A percentile compares a stretch with the other conserved stretches of the same genome.
phyloP scores from a whole-genome alignment of 2,888 invertebrate genomes.

The Alloscopus bannaensis region DNA sequence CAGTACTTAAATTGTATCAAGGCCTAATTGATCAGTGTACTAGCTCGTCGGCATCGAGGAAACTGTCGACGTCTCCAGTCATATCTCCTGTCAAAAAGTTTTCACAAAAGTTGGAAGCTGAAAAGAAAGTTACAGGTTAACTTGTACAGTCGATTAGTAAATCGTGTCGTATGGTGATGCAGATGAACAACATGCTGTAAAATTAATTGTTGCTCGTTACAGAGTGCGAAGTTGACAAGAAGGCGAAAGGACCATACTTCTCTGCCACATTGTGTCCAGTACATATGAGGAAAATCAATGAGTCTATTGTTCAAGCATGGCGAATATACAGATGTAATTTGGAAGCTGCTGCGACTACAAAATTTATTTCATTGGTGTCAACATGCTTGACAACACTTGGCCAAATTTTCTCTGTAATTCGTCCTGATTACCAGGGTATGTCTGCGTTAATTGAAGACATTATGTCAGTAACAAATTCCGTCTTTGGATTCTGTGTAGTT shows the following conservation, averaged over 20 bases:
- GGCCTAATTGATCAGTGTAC: slow-evolving; percentile 84
- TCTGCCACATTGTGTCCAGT: slow-evolving; percentile 59
- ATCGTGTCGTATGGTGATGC: neutral
- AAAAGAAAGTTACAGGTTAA: slow-evolving; percentile 69
- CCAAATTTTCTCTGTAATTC: slow-evolving; percentile 77
- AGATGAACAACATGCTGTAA: slow-evolving; percentile 9
- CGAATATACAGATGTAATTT: slow-evolving; percentile 78
- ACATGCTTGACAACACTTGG: slow-evolving; percentile 82
- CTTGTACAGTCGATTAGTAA: neutral
- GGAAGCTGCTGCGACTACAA: slow-evolving; percentile 85
- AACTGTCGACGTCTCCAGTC: slow-evolving; percentile 68
- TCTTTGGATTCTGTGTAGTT: slow-evolving; percentile 83
- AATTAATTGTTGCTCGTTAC: slow-evolving; percentile 73
- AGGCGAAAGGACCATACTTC: slow-evolving; percentile 61
- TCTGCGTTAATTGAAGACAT: slow-evolving; percentile 84
- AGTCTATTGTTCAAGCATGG: slow-evolving; percentile 68
- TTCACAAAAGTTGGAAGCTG: slow-evolving; percentile 69
- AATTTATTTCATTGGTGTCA: slow-evolving; percentile 82
- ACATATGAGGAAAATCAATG: slow-evolving; percentile 70
- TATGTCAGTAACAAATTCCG: slow-evolving; percentile 83
- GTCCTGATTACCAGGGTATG: slow-evolving; percentile 68
- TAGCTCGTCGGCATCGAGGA: slow-evolving; percentile 47
- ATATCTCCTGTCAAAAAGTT: slow-evolving; percentile 72
- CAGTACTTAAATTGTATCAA: slow-evolving; percentile 84
- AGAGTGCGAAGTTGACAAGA: slow-evolving; percentile 77